Base-by-base conservation (phyloP, 2,888 invertebrate species). In the Priocnemis perturbator region DNA sequence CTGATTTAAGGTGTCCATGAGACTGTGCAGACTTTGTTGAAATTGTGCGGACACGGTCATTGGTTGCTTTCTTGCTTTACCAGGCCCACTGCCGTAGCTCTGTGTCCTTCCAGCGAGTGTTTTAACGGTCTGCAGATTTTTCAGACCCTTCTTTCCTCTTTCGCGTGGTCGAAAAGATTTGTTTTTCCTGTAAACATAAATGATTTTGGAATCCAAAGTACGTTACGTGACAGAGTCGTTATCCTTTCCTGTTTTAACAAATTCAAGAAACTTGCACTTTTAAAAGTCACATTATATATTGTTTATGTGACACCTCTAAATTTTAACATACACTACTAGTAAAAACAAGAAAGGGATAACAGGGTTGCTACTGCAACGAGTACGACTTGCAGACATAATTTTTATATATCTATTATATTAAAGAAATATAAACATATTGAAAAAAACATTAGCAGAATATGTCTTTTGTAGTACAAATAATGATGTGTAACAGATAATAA, bases 31-130 rank as follows among this genome's bases (percentile, higher is more conserved):
- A 58, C 97, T 97, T 89, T 96, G 96, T 89, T 97, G 96, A 90
- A 98, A 98, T 90, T 98, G 98, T 15, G 97, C 97, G 1, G 97
- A 96, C 0, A 98, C 98, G 0, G 98, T 98, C 85, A 97, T 93
- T 14, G 97, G 96, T 85, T 97, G 96, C 89, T 96, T 96, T 69
- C 96, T 91, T 47, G 95, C 94, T 86, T 93, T 93, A 15, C 91
- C 91, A 0, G 88, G 88, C 2, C 86, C 87, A 0, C 86, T 85
- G 15, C 90, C 90, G 48, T 90, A 90, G 73, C 90, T 89, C 57
- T 92, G 93, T 56, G 93, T 95, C 76, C 94, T 91, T 2, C 95
- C 96, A 0, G 97, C 96, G 62, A 98, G 90, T 3, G 96, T 97
- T 90, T 98, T 98, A 73, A 98, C 95, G 61, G 96, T 95, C 90